Evolutionary conservation across 2,888 invertebrate species (phyloP).

Genomic region (Steinernema scapterisci): DNA sequence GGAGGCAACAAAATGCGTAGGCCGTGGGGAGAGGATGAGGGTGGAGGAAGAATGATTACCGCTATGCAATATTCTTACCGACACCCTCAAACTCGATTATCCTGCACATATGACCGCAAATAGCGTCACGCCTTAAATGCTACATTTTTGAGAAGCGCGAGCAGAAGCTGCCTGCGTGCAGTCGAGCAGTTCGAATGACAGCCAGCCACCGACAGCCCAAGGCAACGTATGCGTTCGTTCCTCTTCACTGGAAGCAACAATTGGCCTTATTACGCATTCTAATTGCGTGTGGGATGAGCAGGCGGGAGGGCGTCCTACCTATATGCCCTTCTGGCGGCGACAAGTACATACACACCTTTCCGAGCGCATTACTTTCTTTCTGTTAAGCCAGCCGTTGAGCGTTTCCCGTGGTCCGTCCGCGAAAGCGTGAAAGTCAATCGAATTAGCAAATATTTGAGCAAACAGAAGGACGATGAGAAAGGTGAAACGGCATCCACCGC

Average conservation of each 20-base stretch:
- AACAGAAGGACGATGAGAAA: background rate
- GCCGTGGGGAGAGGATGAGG: background rate
- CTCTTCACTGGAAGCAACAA: background rate
- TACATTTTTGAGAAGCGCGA: background rate
- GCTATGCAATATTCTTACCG: background rate
- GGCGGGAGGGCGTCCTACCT: background rate
- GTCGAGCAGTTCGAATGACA: background rate
- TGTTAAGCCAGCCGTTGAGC: too few species aligned
- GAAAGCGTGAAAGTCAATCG: constrained; percentile 12
- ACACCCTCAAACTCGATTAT: constrained; percentile 31
- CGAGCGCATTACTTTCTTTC: background rate
- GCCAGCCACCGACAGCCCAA: background rate
- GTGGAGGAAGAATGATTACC: background rate
- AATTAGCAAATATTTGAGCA: constrained; percentile 30
- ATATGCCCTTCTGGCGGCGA: background rate
- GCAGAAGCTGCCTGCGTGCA: background rate
- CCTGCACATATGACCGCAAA: background rate
- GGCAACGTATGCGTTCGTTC: background rate
- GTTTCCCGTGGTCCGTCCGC: background rate
- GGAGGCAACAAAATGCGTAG: too few species aligned
- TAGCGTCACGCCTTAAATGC: background rate
- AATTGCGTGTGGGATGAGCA: constrained; percentile 18
- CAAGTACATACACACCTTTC: background rate
- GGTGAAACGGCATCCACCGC: background rate
- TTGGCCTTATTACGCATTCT: constrained; percentile 30